Evolutionary conservation across 1,140 invertebrate species (phyloP), one percentile per base, ranked within the genome.

Genomic region (Piezodorus guildinii): DNA sequence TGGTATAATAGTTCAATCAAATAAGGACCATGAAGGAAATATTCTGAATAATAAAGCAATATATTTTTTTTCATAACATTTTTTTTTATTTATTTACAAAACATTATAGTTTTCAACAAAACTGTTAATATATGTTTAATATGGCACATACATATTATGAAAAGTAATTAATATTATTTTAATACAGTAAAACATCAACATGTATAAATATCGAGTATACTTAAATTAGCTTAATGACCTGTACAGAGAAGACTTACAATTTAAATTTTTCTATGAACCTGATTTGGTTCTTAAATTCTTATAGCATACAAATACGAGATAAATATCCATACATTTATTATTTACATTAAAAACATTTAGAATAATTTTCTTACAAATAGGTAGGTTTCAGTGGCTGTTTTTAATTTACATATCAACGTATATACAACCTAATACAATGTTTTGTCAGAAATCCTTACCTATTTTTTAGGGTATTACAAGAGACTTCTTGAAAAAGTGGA

Each of bases 61-160:
- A 39, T 10, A 39, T 39, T 1, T 39, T 39, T 39, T 39, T 39
- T 10, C 9, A 39, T 39, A 39, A 39, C 34, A 10, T 39, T 39
- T 39, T 39, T 39, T 39, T 39, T 39, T 63, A 63, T 63, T 63
- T 58, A 58, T 66, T 62, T 63, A 63, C 27, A 63, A 63, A 63
- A 63, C 62, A 63, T 66, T 66, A 62, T 65, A 27, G 60, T 45
- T 65, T 43, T 45, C 43, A 66, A 63, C 62, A 59, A 60, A 60
- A 66, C 23, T 58, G 19, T 60, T 21, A 45, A 60, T 59, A 49
- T 6, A 6, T 39, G 34, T 39, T 39, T 39, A 39, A 39, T 63
- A 62, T 66, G 62, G 58, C 62, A 63, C 58, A 62, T 66, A 66
- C 54, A 66, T 61, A 64, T 60, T 64, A 66, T 62, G 61, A 66